phyloP scores from a whole-genome alignment of 2,888 invertebrate species.

The Macropis europaea region DNA sequence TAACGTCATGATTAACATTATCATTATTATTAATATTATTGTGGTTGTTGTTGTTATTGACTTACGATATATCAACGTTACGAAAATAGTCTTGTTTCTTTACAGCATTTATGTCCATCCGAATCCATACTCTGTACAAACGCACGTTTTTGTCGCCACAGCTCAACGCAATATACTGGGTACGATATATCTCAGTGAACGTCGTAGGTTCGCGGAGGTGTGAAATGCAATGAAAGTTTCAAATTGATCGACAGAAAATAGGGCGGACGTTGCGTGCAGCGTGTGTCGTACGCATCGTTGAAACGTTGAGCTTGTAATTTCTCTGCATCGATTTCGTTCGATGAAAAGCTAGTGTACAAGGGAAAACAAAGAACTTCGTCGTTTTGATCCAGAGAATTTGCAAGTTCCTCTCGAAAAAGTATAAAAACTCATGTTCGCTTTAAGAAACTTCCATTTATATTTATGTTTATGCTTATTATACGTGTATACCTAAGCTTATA shows the following conservation, averaged over 20 bases:
- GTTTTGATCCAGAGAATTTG: slow-evolving; percentile 6
- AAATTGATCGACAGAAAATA: slow-evolving; percentile 1
- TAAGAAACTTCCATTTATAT: not conserved
- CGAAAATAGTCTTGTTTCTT: slow-evolving; percentile 77
- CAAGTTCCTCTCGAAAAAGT: slow-evolving; percentile 20
- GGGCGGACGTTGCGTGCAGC: slow-evolving; percentile 14
- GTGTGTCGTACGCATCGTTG: not conserved
- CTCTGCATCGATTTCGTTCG: not conserved
- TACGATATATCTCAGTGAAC: not conserved
- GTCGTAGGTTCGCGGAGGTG: not conserved
- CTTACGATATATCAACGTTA: slow-evolving; percentile 77
- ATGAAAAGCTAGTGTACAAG: too few relatives aligned
- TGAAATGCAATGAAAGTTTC: slow-evolving; percentile 7
- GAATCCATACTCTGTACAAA: slow-evolving; percentile 66
- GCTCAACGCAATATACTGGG: not conserved
- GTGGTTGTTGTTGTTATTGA: slow-evolving; percentile 70
- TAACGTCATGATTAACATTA: not conserved
- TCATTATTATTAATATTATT: too few relatives aligned
- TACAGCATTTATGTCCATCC: slow-evolving; percentile 70
- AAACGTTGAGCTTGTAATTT: slow-evolving; percentile 33
- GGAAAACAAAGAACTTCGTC: too few relatives aligned
- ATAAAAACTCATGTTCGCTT: not conserved
- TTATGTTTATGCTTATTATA: not conserved
- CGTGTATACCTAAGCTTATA: not conserved
- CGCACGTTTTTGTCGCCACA: slow-evolving; percentile 39